phyloP scores from a whole-genome alignment of 2,797 vertebrate species.

The Uromys caudimaculatus region DNA sequence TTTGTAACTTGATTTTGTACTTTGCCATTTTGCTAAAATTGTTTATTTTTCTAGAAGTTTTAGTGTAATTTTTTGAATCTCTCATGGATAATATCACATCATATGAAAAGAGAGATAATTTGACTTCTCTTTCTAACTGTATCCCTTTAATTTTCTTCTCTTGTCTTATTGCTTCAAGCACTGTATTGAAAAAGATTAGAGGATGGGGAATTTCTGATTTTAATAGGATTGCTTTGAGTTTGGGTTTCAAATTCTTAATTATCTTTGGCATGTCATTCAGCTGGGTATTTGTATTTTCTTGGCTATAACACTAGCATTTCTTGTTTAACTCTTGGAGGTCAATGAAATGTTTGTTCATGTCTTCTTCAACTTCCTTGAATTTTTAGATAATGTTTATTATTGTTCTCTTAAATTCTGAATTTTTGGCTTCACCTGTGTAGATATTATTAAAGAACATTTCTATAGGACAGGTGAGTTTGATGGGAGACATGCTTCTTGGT shows the following conservation, averaged over 20 bases:
- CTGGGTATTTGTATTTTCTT: too few species aligned
- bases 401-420: neutral
- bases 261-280: too few species aligned
- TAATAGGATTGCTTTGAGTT: too few species aligned
- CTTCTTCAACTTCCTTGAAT: neutral
- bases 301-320: neutral
- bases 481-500: neutral
- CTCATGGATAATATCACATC: too few species aligned
- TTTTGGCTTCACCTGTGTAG: neutral
- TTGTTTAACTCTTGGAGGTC: neutral
- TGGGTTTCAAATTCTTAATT: too few species aligned
- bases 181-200: too few species aligned
- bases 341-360: neutral
- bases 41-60: neutral
- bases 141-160: too few species aligned
- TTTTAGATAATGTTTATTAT: neutral
- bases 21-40: neutral
- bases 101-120: too few species aligned
- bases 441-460: neutral
- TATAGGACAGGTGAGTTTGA: neutral
- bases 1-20: neutral
- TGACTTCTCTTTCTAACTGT: too few species aligned
- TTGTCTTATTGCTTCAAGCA: too few species aligned
- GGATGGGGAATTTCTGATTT: too few species aligned
- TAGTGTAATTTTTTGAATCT: too few species aligned